Evolutionary conservation across 2,888 invertebrate species (phyloP), one percentile per base, ranked within the genome.

Genomic region (Hartigia nigra): DNA sequence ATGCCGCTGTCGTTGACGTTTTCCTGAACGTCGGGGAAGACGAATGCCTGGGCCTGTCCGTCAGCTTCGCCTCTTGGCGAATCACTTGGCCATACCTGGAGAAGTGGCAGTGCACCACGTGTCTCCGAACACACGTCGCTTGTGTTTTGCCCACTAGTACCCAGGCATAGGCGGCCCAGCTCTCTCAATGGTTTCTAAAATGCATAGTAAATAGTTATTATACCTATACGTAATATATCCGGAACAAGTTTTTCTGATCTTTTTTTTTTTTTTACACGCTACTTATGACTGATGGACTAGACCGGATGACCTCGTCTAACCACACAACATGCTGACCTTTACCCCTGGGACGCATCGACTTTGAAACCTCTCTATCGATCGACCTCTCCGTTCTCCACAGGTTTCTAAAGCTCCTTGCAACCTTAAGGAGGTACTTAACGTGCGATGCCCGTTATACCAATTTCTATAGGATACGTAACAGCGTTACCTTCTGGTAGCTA

Each of bases 31-130:
- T 92, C 93, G 70, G 95, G 95, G 87, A 95, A 95, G 77, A 95
- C 92, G 89, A 95, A 95, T 82, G 94, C 94, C 88, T 95, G 95
- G 12, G 88, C 90, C 81, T 91, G 90, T 3, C 94, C 94, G 84
- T 95, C 95, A 55, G 94, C 94, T 86, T 95, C 94, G 84, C 94
- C 94, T 77, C 95, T 92, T 23, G 95, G 95, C 32, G 95, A 95
- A 87, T 95, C 95, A 92, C 95, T 95, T 72, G 95, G 95, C 95
- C 95, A 95, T 86, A 95, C 95, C 77, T 76, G 91, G 12, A 92
- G 90, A 74, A 92, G 86, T 3, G 92, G 92, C 78, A 92, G 86
- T n/a, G 89, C 91, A 39, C 85, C 87, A n/a, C 87, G 88, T 9
- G 88, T 85, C 77, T 82, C 82, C 70, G 81, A 84, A 80, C 86